Base-by-base conservation (phyloP, 2,888 invertebrate genomes). In the Cephus runcator region DNA sequence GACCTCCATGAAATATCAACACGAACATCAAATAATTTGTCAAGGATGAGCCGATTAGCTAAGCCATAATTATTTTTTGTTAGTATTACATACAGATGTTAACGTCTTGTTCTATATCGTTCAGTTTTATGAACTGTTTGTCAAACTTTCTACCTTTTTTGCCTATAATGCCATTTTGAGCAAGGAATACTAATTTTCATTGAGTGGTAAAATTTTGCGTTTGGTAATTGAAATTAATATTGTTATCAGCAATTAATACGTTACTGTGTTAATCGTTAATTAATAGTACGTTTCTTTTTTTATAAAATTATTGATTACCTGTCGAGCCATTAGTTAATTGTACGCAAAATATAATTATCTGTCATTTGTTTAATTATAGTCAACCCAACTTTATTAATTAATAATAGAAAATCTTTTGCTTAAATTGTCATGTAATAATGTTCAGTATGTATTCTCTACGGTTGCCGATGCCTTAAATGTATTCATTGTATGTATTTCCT, bases 1-100 rank as follows among this genome's bases (percentile, higher is more conserved):
- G 82, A 76, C 85, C 86, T 86, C 83, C 79, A 69, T 35, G 4
- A 30, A 69, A 75, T 83, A 56, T 56, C 56, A 23, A 56, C 23
- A 56, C 56, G 23, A 56, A 56, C 56, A 56, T 56, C 56, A 56
- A 56, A 56, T 56, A 56, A 23, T 23, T 56, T 23, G 23, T 56
- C 56, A 56, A 56, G 56, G 56, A 56, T 56, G 23, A 56, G 23
- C 23, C 56, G 23, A 56, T 56, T 56, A 56, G 56, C 56, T 56
- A 56, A 56, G 9, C 56, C 56, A 56, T 56, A 6, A 23, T 56
- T 56, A 56, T 56, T 56, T 56, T 23, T 9, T 56, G 9, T 56
- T 56, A 23, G 56, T 56, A 56, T 23, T 56, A 15, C 56, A 56
- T 23, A 23, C 23, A 9, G 56, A 56, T 23, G 23, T 56, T 56